Evolutionary conservation across 2,888 invertebrate species (phyloP), one percentile per base, ranked within the genome.

Genomic region (Gerosis bhagava): DNA sequence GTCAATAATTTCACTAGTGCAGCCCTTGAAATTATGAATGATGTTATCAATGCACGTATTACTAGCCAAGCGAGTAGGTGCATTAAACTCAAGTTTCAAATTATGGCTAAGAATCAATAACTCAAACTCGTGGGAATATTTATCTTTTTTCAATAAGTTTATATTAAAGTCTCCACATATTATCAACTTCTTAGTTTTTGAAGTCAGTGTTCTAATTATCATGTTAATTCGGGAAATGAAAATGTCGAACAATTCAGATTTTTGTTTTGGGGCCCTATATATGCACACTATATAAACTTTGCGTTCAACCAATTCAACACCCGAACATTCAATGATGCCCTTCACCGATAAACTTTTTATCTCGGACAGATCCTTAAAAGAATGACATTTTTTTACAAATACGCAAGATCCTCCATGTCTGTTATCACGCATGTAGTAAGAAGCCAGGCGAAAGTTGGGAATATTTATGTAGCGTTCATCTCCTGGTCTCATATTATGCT

Each of bases 321-420:
- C 37, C 2, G 8, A 39, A 10, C 10, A 26, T 19, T 39, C 37
- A 13, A 35, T 10, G 6, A 35, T 13, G 1, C 35, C 22, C 5
- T 22, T 6, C 4, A 35, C 12, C 4, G 35, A 22, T 13, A 22
- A n/a, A 6, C 13, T 13, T 8, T 8, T 13, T 6, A 35, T 35
- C 3, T 35, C 35, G 4, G 3, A 8, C 1, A 35, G 21, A 13
- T 35, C 35, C 11, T 35, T 35, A 22, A 35, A 35, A 3, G 19
- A 10, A 13, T 13, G 7, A 4, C 2, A 22, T 1, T 37, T 16
- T 16, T 6, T 16, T 1, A 26, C 8, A 8, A 39, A 12, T 10
- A 39, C 26, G n/a, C 37, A 39, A 8, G 17, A 39, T 1, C 37
- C 37, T 0, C 37, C 37, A 7, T 39, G 37, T 19, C 37, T 26